A percentile compares a stretch with the other conserved stretches of the same genome.
phyloP scores from a whole-genome alignment of 1,140 invertebrate species.

The Calycopis cecrops region DNA sequence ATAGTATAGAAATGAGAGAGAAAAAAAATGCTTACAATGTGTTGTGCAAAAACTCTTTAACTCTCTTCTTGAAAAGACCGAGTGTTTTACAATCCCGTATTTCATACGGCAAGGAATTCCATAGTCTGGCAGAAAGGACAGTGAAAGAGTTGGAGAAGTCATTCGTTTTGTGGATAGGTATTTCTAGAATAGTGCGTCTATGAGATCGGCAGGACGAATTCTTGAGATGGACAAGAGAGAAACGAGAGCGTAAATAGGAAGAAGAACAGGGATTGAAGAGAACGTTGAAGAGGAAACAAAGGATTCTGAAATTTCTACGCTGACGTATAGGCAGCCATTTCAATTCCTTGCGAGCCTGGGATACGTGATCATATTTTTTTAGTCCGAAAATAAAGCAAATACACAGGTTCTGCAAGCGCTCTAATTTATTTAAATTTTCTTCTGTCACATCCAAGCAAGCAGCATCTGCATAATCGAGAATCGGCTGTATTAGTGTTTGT shows the following conservation, averaged over 20 bases:
- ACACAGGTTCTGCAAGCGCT: not conserved
- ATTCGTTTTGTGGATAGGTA: not conserved
- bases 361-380: not conserved
- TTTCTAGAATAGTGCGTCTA: not conserved
- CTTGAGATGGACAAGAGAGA: not conserved
- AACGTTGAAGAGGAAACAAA: not conserved
- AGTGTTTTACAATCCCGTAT: not conserved
- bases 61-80: not conserved
- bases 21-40: no score
- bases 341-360: slow-evolving; percentile 1
- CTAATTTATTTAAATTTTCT: slow-evolving; percentile 6
- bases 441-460: not conserved
- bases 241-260: not conserved
- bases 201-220: not conserved
- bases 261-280: not conserved
- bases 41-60: not conserved
- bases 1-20: no score
- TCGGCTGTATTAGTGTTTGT: not conserved
- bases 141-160: not conserved
- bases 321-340: not conserved
- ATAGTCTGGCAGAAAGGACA: not conserved
- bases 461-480: not conserved
- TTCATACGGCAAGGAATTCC: not conserved
- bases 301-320: not conserved
- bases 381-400: not conserved